Evolutionary conservation across 2,888 invertebrate species (phyloP).

Genomic region (Spatulosminthurus flaviceps): DNA sequence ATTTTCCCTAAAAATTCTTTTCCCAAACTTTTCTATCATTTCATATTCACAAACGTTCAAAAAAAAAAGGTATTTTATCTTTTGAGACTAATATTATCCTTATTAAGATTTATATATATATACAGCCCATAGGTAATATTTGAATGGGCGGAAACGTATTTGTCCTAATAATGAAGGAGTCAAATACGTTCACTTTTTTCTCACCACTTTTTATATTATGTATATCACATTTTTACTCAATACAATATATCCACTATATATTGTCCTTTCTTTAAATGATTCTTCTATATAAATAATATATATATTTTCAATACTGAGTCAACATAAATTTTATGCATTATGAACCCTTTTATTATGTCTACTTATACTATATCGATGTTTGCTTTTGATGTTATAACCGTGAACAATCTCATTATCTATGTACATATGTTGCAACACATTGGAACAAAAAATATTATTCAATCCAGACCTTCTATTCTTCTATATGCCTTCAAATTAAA

Average conservation of each 20-base stretch:
- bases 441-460: not conserved
- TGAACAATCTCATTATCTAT: constrained; percentile 29
- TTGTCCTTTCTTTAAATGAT: not conserved
- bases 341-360: not conserved
- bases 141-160: constrained; percentile 14
- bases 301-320: not conserved
- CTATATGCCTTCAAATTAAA: no score
- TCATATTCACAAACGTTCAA: no score
- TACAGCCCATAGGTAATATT: not conserved
- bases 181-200: not conserved
- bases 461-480: not conserved
- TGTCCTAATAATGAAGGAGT: not conserved
- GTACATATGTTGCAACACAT: constrained; percentile 42
- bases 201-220: constrained; percentile 9
- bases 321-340: not conserved
- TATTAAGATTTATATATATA: no score
- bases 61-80: no score
- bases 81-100: no score
- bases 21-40: no score
- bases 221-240: constrained; percentile 2
- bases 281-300: not conserved
- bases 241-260: not conserved
- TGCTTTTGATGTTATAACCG: constrained; percentile 45
- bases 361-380: constrained; percentile 9
- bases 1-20: no score